Percentiles rank a stretch among this genome's conserved stretches.
These are phyloP conservation scores for Oryzias sinensis DNA, from an alignment of 2,797 vertebrate genomes.

Conservation along the genomic window DNA sequence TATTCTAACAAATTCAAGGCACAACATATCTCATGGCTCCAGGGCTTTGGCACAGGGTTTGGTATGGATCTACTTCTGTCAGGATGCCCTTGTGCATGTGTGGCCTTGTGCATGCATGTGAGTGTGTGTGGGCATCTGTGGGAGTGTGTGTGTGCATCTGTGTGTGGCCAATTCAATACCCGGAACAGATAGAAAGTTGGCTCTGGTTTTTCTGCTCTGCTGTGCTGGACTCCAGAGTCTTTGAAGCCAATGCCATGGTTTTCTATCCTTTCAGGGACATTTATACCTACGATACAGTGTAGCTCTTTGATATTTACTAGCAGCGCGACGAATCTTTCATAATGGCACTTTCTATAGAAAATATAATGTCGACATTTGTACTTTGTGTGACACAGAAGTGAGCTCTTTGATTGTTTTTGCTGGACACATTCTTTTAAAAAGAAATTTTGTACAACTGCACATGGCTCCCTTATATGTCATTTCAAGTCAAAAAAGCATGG, in stretches of 20 bases:
- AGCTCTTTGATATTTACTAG: slow-evolving; percentile 17
- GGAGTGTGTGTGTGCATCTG: slow-evolving; percentile 2
- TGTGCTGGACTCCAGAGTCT: slow-evolving; percentile 28
- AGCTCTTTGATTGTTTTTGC: not conserved
- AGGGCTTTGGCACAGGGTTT: slow-evolving; percentile 53
- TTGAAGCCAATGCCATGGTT: slow-evolving; percentile 19
- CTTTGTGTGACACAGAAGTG: slow-evolving; percentile 1
- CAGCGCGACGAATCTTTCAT: not conserved
- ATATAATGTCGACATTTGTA: not conserved
- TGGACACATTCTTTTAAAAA: not conserved
- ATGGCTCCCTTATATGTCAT: too few species aligned
- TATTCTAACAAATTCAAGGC: slow-evolving; percentile 43
- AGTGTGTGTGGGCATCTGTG: not conserved
- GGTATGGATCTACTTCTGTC: slow-evolving; percentile 61
- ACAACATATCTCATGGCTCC: slow-evolving; percentile 42
- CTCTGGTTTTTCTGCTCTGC: slow-evolving; percentile 32
- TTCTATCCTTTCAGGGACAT: slow-evolving; percentile 17
- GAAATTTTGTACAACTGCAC: not conserved
- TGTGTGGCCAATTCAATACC: slow-evolving; percentile 22
- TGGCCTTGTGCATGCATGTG: slow-evolving; percentile 1
- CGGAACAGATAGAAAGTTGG: slow-evolving; percentile 44
- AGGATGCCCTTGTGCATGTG: slow-evolving; percentile 41
- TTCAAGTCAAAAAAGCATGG: too few species aligned
- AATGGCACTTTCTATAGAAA: not conserved
- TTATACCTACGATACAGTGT: slow-evolving; percentile 11